Evolutionary conservation across 2,797 vertebrate species (phyloP), one percentile per base, ranked within the genome.

Genomic region (Odontamblyopus lacepedii): DNA sequence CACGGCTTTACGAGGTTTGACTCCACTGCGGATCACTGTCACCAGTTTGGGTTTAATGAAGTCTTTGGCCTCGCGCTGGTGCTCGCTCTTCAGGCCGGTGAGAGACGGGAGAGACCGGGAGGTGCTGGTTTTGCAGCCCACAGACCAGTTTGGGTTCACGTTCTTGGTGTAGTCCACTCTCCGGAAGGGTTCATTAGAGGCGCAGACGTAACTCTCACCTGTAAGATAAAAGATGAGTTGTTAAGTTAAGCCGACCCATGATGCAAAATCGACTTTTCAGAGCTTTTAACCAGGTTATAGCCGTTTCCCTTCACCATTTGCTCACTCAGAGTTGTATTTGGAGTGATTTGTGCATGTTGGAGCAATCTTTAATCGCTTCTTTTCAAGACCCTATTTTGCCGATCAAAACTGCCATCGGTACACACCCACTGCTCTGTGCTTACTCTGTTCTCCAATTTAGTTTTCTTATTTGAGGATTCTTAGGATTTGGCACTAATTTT

Each of bases 151-250:
- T 0, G 98, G 98, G 88, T 98, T 97, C 77, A 95, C 77, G 1
- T 97, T 99, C 94, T 96, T 99, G 81, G 93, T 94, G 92, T 99
- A 99, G 90, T 99, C 97, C 35, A 99, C 95, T 64, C 95, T 96
- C 32, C 97, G 95, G 78, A 91, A 98, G 0, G 97, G 92, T 57
- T 99, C 98, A 0, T 98, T 98, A 50, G 98, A 99, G 23, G 97
- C 96, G 18, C 98, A 99, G 30, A 99, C 96, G 0, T 99, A 99
- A 86, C 98, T 99, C 87, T 99, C 98, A 77, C 98, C 98, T 99
- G 85, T 11, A 61, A 51, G 4, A 26, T 67, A 19, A 41, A 51
- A 35, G 69, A 53, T 23, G 71, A 0, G 8, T 59, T 2, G 2
- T 3, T 57, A 1, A 57, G 55, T 56, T 56, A 38, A 38, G 35